These are phyloP conservation scores for Neomicropteryx cornuta DNA, from an alignment of 1,140 invertebrate species.

Conservation along the genomic window DNA sequence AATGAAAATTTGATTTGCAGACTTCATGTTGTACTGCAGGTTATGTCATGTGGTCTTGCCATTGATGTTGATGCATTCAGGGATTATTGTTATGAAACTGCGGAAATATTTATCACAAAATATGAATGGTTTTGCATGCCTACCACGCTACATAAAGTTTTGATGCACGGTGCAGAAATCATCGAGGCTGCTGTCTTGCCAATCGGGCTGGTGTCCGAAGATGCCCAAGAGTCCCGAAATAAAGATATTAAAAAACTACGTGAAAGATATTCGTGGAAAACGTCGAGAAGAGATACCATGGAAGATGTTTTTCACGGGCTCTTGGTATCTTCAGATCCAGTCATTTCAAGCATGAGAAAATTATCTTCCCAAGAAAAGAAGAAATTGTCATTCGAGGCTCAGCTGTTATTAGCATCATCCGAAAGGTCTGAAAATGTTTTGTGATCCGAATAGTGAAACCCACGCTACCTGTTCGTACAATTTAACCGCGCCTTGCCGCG, in stretches of 20 bases:
- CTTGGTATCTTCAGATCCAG: no score
- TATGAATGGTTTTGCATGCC: constrained; percentile 9
- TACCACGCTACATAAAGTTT: constrained; percentile 7
- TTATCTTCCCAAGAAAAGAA: no score
- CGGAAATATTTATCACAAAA: constrained; percentile 3
- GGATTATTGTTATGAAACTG: constrained; percentile 9
- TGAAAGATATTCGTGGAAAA: constrained; percentile 15
- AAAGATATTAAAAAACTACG: constrained; percentile 18
- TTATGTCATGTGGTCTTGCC: constrained; percentile 15
- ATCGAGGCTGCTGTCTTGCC: constrained; percentile 11
- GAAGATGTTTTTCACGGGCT: no score
- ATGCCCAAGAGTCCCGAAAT: constrained; percentile 21
- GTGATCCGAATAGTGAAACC: no score
- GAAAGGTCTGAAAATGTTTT: no score
- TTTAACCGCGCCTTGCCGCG: no score
- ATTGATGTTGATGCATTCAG: constrained; percentile 13
- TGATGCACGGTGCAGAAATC: constrained; percentile 7
- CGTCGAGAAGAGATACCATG: constrained; percentile 2
- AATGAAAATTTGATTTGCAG: constrained; percentile 14
- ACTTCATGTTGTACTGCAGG: constrained; percentile 17
- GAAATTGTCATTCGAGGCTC: no score
- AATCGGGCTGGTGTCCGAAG: constrained; percentile 25
- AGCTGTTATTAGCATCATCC: no score
- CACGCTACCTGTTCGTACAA: no score
- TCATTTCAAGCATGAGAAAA: no score